Conservation (phyloP, 2,113 vertebrate species). For the Cercocebus atys region DNA sequence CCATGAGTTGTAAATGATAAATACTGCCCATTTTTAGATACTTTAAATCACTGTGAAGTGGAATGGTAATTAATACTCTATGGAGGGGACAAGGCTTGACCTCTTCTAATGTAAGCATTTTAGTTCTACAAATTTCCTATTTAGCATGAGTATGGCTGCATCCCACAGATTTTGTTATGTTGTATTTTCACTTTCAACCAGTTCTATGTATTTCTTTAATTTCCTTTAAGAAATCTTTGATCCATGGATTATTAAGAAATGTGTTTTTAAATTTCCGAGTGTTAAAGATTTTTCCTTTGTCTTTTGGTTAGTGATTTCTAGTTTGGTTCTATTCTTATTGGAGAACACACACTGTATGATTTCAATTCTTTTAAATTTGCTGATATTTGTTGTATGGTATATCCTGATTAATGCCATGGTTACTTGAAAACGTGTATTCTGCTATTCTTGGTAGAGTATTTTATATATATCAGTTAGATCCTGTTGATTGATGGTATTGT, state of each 20-base stretch:
- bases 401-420: background rate
- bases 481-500: background rate
- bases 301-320: background rate
- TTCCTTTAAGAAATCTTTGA: background rate
- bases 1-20: background rate
- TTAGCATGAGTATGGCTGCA: background rate
- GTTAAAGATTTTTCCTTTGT: background rate
- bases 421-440: background rate
- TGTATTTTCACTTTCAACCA: background rate
- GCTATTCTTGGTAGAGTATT: background rate
- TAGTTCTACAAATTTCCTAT: background rate
- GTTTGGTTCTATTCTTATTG: background rate
- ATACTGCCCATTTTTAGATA: background rate
- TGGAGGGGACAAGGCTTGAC: background rate
- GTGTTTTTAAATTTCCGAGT: background rate
- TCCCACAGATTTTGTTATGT: background rate
- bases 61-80: background rate
- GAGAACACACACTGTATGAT: background rate
- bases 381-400: background rate
- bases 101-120: background rate
- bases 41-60: background rate
- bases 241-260: background rate
- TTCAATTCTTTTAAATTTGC: background rate
- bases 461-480: background rate
- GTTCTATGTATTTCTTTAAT: background rate